These are phyloP conservation scores for Lobophora halterata DNA, from an alignment of 2,888 invertebrate genomes.

Conservation along the genomic window DNA sequence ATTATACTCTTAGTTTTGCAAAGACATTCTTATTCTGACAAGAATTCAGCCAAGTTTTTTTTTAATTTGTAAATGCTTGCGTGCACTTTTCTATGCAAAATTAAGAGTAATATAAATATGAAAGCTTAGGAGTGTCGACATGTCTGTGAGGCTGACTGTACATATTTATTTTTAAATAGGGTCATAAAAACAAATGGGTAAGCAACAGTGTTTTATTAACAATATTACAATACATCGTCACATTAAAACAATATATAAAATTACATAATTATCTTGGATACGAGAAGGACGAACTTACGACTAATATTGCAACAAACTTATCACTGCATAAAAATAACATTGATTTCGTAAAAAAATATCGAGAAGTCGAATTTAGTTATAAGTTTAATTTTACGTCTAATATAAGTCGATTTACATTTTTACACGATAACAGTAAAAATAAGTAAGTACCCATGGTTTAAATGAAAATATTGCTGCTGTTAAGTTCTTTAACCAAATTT, in stretches of 20 bases:
- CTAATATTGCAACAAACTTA: conserved; percentile 78
- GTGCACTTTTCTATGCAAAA: no score
- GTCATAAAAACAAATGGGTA: conserved; percentile 43
- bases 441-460: conserved; percentile 44
- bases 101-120: no score
- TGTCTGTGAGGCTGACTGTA: no score
- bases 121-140: no score
- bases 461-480: conserved; percentile 13
- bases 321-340: conserved; percentile 61
- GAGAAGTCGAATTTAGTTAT: conserved; percentile 22
- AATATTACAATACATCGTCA: conserved; percentile 56
- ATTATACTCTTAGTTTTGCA: no score
- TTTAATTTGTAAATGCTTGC: conserved; percentile 7
- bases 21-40: no score
- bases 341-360: conserved; percentile 31
- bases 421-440: conserved; percentile 55
- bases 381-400: conserved; percentile 24
- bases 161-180: no score
- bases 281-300: conserved; percentile 47
- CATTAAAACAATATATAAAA: conserved; percentile 39
- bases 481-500: conserved; percentile 44
- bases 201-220: conserved; percentile 78
- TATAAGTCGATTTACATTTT: conserved; percentile 61
- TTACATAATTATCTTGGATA: conserved; percentile 43
- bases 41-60: no score